Evolutionary conservation across 2,113 vertebrate species (phyloP), one percentile per base, ranked within the genome.

Genomic region (Pionites leucogaster): DNA sequence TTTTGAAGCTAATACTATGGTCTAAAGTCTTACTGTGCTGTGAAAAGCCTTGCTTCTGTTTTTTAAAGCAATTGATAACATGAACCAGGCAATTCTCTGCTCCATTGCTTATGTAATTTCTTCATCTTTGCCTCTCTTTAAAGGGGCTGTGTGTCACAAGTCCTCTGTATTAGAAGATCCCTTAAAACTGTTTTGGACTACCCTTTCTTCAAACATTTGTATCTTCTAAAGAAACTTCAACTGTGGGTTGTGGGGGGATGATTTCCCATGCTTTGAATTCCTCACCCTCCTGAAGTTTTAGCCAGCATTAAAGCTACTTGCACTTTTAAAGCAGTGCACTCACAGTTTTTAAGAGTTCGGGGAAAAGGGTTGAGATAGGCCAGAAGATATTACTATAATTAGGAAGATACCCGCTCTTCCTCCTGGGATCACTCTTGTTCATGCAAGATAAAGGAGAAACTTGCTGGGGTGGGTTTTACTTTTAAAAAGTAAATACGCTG

Each of bases 21-120:
- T 13, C 18, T 76, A 5, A 12, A 0, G 7, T 8, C 71, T 12
- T 25, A 1, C 11, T 17, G 47, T 1, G 16, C 41, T 5, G 1
- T 10, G 49, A 17, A 18, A 25, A 65, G 9, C 52, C n/a, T 71
- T 5, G 46, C 5, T 62, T 74, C 46, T 53, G 41, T n/a, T 67
- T 87, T 65, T 22, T 41, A 13, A 47, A 70, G 67, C 37, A 10
- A 55, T 62, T 29, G 63, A 1, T 13, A 12, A 2, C 27, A 1
- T 4, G 35, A 41, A 50, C 11, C 8, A 3, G 9, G 39, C 1
- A 39, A 12, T 39, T 35, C 9, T 23, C 18, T 6, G 17, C 42
- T 60, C 53, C 17, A 0, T 6, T 16, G 16, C 33, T 86, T 24
- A 35, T 29, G 8, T 29, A 6, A 0, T 49, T 64, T 52, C 14